Conservation (phyloP, 2,113 vertebrate genomes). For the Tetrax tetrax region DNA sequence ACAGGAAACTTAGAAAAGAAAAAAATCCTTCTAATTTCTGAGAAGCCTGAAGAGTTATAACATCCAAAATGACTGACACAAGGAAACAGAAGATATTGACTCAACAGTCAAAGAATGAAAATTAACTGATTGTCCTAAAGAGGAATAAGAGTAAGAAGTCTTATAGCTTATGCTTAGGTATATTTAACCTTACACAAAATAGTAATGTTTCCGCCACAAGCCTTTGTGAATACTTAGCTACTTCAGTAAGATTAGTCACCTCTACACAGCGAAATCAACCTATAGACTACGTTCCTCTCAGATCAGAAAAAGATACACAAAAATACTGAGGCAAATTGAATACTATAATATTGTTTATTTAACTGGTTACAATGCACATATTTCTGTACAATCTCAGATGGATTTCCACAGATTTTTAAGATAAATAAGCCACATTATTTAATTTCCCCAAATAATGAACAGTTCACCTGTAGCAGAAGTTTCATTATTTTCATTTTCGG, state of each 20-base stretch:
- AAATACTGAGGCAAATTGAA: not conserved
- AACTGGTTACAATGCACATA: not conserved
- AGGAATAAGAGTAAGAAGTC: not conserved
- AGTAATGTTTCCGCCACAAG: not conserved
- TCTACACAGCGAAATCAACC: not conserved
- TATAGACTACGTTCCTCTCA: not conserved
- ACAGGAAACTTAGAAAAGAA: not conserved
- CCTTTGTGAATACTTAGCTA: not conserved
- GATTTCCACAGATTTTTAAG: not conserved
- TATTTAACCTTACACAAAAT: not conserved
- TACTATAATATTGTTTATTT: not conserved
- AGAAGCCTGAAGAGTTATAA: not conserved
- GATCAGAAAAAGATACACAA: not conserved
- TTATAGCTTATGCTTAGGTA: not conserved
- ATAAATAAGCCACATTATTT: not conserved
- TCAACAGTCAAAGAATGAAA: not conserved
- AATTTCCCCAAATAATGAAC: not conserved
- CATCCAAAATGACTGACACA: not conserved
- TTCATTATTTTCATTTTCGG: slow-evolving; percentile 67
- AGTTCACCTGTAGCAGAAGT: slow-evolving; percentile 22
- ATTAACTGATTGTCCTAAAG: not conserved
- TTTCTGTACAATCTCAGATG: not conserved
- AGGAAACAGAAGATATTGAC: not conserved
- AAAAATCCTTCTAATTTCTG: not conserved
- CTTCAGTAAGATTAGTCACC: not conserved